A percentile compares a stretch with the other conserved stretches of the same genome.
These are phyloP conservation scores for Clarias pachynema DNA, from an alignment of 2,797 vertebrate species.

Conservation along the genomic window DNA sequence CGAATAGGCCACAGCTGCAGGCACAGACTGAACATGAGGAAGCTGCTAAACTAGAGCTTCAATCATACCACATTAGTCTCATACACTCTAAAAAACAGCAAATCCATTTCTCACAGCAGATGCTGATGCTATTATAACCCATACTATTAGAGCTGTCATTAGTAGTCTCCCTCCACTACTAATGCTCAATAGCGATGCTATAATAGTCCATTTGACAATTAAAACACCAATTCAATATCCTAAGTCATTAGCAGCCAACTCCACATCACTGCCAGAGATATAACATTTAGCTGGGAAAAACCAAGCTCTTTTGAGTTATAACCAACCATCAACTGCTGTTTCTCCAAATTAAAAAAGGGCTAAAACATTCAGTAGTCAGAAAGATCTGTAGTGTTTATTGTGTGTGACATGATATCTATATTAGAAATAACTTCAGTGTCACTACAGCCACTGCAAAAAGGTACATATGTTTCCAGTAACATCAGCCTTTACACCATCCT, in stretches of 20 bases:
- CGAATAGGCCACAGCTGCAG: not conserved
- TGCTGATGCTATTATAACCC: constrained; percentile 13
- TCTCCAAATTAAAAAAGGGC: not conserved
- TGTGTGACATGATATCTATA: not conserved
- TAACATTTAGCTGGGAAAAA: not conserved
- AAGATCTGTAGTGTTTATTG: not conserved
- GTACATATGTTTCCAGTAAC: not conserved
- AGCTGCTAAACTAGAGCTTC: constrained; percentile 10
- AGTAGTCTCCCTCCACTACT: constrained; percentile 7
- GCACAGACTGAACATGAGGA: constrained; percentile 4
- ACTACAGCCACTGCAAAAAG: not conserved
- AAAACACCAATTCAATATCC: constrained; percentile 10
- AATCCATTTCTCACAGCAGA: constrained; percentile 12
- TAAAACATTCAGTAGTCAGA: not conserved
- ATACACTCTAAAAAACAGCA: not conserved
- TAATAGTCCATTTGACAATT: constrained; percentile 13
- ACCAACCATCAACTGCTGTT: not conserved
- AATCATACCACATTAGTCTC: constrained; percentile 19
- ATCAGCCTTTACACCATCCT: not conserved
- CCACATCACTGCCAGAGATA: not conserved
- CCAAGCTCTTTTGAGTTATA: not conserved
- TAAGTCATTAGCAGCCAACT: not conserved
- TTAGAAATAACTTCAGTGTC: not conserved
- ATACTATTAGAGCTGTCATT: constrained; percentile 7
- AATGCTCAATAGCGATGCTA: not conserved